Evolutionary conservation across 2,888 invertebrate species (phyloP).

Genomic region (Blastobasis lacticolella): DNA sequence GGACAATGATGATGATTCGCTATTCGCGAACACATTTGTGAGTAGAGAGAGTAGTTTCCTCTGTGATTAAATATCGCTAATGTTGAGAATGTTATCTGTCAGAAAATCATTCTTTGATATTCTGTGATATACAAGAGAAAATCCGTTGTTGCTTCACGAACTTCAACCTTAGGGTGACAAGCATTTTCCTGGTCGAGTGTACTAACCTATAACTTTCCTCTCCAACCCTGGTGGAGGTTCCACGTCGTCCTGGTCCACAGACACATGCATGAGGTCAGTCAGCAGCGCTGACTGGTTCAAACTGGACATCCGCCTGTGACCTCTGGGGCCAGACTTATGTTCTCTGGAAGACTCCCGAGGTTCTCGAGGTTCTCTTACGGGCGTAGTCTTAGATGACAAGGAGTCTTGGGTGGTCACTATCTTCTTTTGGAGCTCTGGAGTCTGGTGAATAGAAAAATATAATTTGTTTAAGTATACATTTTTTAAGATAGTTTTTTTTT

Average conservation of each 20-base stretch:
- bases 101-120: no score
- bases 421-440: conserved; percentile 55
- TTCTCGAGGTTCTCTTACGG: conserved; percentile 6
- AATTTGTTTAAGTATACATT: no score
- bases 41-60: no score
- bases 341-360: conserved; percentile 26
- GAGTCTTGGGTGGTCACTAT: conserved; percentile 34
- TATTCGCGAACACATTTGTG: no score
- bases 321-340: conserved; percentile 29
- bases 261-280: conserved; percentile 52
- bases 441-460: conserved; percentile 25
- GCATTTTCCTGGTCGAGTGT: background rate
- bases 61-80: no score
- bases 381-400: conserved; percentile 38
- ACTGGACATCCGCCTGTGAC: conserved; percentile 56
- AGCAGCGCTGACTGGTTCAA: conserved; percentile 46
- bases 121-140: no score
- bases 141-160: no score
- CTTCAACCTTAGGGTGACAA: no score
- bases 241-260: conserved; percentile 42
- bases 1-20: no score
- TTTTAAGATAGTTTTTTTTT: no score
- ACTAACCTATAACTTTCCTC: conserved; percentile 49
- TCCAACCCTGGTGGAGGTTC: conserved; percentile 45
- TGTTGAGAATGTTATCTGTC: no score